Evolutionary conservation across 1,140 invertebrate genomes (phyloP), one percentile per base, ranked within the genome.

Genomic region (Proales similis): DNA sequence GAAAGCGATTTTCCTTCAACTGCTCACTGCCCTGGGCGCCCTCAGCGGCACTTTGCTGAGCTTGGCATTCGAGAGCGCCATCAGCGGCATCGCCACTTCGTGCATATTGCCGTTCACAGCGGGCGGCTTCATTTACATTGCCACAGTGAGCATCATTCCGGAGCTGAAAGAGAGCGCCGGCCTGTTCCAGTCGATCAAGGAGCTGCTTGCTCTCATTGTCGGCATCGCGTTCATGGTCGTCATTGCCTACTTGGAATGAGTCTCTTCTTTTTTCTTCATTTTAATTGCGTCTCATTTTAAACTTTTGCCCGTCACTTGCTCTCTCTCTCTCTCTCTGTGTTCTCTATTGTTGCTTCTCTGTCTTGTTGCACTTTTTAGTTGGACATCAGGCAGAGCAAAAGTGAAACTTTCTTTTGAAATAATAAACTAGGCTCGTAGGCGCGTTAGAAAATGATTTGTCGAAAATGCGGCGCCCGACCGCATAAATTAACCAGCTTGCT

Each of bases 71-170:
- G 39, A 29, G 39, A 36, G 36, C 42, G 84, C 71, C 22, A 65
- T 70, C 17, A 71, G 70, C 6, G 82, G 84, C 63, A 74, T 86
- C 64, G 84, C 87, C 3, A 85, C 86, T 30, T 79, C 82, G 11
- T 87, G 88, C 81, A 87, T 94, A 64, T 78, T 96, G 45, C 90
- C 92, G 29, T 94, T 96, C 70, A 97, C 92, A 33, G 92, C 92
- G 63, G 92, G 91, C 60, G 92, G 92, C 17, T 96, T 97, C 73
- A 95, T 96, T 74, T 97, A 96, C 73, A 94, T 97, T 68, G 91
- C 91, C 12, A 90, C 90, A 24, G 92, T 96, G 0, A 91, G 89
- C 48, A 87, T 94, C 2, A 93, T 96, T 74, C 91, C 92, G 46
- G 90, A 95, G 75, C 79, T 95, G 22, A 78, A 95, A 61, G 70